Percentiles rank a stretch among this genome's conserved stretches.
Conservation (phyloP, 2,797 vertebrate species). For the Poeciliopsis presidionis region DNA sequence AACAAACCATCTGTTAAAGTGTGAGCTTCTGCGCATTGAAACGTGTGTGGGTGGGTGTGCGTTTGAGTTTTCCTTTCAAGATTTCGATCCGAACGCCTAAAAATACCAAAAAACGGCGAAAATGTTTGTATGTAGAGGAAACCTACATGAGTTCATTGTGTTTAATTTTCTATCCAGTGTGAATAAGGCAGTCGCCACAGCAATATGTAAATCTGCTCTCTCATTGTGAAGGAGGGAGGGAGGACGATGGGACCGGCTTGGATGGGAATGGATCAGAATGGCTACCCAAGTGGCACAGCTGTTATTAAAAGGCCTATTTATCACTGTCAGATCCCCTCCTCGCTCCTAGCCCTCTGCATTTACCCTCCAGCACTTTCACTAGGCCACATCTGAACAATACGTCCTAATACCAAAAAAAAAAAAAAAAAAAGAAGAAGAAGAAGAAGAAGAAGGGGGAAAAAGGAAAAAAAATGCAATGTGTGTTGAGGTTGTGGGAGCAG, state of each 20-base stretch:
- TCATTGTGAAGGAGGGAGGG: conserved; percentile 49
- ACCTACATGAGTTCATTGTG: conserved; percentile 28
- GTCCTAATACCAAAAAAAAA: conserved; percentile 64
- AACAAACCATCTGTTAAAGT: conserved; percentile 83
- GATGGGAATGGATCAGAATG: conserved; percentile 78
- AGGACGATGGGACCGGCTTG: conserved; percentile 60
- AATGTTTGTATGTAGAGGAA: conserved; percentile 23
- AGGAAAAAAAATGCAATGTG: conserved; percentile 43
- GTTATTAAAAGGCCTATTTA: conserved; percentile 90
- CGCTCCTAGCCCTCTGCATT: conserved; percentile 73
- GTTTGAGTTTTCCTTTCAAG: conserved; percentile 45
- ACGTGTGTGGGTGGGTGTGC: conserved; percentile 15
- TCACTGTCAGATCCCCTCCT: conserved; percentile 85
- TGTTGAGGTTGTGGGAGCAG: conserved; percentile 23
- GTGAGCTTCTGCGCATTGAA: conserved; percentile 39
- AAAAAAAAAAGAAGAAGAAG: conserved; percentile 37
- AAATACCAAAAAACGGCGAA: conserved; percentile 48
- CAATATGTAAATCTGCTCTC: conserved; percentile 71
- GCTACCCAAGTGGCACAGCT: conserved; percentile 85
- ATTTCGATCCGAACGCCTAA: conserved; percentile 33
- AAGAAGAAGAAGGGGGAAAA: background rate
- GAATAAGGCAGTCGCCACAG: conserved; percentile 57
- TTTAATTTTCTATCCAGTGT: conserved; percentile 45
- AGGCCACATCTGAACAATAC: conserved; percentile 81
- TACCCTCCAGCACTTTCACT: conserved; percentile 78